A percentile compares a stretch with the other conserved stretches of the same genome.
Conservation (phyloP, 2,113 vertebrate species). For the Ptychochromis oligacanthus region DNA sequence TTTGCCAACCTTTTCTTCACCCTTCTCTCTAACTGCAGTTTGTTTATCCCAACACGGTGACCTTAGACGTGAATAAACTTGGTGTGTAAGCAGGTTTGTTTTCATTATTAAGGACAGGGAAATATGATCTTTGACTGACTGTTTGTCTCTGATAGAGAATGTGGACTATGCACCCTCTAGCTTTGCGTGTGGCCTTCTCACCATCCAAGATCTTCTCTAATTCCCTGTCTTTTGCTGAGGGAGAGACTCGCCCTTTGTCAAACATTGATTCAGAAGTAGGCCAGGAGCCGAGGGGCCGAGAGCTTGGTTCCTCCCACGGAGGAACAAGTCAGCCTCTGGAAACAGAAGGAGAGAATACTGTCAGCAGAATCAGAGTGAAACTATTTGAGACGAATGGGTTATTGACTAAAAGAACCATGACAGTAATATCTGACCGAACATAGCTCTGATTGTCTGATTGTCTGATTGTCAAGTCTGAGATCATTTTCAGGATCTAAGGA, state of each 20-base stretch:
- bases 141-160: constrained; percentile 51
- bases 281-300: constrained; percentile 68
- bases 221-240: constrained; percentile 61
- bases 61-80: constrained; percentile 42
- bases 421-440: constrained; percentile 45
- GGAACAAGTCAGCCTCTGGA: constrained; percentile 39
- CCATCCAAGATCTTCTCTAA: constrained; percentile 52
- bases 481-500: constrained; percentile 31
- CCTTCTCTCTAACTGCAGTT: constrained; percentile 38
- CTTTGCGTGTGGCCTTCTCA: constrained; percentile 68
- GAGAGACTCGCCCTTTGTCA: constrained; percentile 72
- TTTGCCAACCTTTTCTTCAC: constrained; percentile 20
- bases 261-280: constrained; percentile 80
- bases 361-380: constrained; percentile 67
- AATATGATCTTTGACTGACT: constrained; percentile 53
- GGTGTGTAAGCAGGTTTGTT: constrained; percentile 63
- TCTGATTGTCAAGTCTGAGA: constrained; percentile 34
- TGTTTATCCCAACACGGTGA: constrained; percentile 47
- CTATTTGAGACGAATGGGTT: constrained; percentile 51
- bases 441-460: constrained; percentile 36
- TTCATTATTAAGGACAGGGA: constrained; percentile 60
- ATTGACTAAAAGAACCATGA: constrained; percentile 36
- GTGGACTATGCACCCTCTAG: constrained; percentile 46
- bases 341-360: constrained; percentile 43
- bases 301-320: constrained; percentile 60